A percentile compares a stretch with the other conserved stretches of the same genome.
Conservation (phyloP, 2,888 invertebrate genomes). For the Heterodera filipjevi region DNA sequence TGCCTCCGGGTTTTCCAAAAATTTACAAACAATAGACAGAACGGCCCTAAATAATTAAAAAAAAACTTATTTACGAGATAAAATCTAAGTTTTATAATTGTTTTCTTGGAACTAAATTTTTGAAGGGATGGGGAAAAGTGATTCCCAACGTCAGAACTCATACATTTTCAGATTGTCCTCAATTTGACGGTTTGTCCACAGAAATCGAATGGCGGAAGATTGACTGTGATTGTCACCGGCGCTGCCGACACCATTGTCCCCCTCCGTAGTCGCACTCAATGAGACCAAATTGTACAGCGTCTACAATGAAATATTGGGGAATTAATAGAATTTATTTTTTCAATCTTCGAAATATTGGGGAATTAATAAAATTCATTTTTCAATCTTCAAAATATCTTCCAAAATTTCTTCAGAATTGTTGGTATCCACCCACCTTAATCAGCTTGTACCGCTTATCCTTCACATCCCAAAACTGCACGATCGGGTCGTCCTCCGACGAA, state of each 20-base stretch:
- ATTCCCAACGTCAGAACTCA: neutral
- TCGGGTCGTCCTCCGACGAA: neutral
- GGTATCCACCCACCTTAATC: neutral
- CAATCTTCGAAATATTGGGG: no score
- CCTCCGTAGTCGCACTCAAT: neutral
- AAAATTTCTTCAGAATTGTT: no score
- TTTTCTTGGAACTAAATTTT: neutral
- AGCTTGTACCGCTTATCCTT: neutral
- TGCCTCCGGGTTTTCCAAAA: slow-evolving; percentile 34
- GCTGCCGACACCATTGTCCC: neutral
- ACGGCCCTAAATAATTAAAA: neutral
- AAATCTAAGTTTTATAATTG: no score
- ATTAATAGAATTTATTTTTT: neutral
- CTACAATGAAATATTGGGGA: neutral
- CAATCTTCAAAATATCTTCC: no score
- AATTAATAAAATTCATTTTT: no score
- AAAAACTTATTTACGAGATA: neutral
- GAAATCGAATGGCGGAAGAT: slow-evolving; percentile 21
- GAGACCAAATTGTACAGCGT: neutral
- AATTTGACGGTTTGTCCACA: slow-evolving; percentile 20
- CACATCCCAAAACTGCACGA: neutral
- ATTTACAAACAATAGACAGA: slow-evolving; percentile 10
- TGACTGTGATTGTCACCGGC: neutral
- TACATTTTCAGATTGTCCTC: slow-evolving; percentile 20
- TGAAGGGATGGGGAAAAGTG: no score